phyloP scores from a whole-genome alignment of 2,888 invertebrate genomes.

The Tachina fera region DNA sequence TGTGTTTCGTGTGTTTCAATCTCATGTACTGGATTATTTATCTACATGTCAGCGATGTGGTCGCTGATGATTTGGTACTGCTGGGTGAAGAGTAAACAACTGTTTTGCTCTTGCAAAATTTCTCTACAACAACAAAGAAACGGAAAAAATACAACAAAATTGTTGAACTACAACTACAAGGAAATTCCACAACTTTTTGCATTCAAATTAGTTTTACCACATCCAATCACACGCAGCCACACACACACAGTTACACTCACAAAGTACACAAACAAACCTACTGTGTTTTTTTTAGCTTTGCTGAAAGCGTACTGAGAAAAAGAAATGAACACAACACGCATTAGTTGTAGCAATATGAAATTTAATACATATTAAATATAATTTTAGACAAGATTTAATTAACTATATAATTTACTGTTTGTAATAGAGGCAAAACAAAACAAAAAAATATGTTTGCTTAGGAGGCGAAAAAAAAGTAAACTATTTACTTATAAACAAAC shows the following conservation, averaged over 20 bases:
- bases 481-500: slow-evolving; percentile 60
- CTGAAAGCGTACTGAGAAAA: slow-evolving; percentile 30
- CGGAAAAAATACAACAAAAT: slow-evolving; percentile 16
- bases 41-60: slow-evolving; percentile 97
- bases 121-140: slow-evolving; percentile 44
- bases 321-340: slow-evolving; percentile 49
- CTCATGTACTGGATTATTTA: slow-evolving; percentile 99
- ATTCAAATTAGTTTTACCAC: slow-evolving; percentile 21
- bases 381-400: slow-evolving; percentile 60
- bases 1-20: slow-evolving; percentile 99
- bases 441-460: background rate
- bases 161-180: slow-evolving; percentile 31
- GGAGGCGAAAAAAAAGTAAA: slow-evolving; percentile 2
- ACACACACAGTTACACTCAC: background rate
- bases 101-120: slow-evolving; percentile 37
- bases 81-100: slow-evolving; percentile 87
- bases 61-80: slow-evolving; percentile 95
- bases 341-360: slow-evolving; percentile 71
- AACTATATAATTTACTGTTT: slow-evolving; percentile 65
- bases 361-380: slow-evolving; percentile 66
- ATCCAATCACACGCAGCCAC: background rate
- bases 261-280: background rate
- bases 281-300: background rate
- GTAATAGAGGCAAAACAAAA: slow-evolving; percentile 43
- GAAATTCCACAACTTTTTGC: slow-evolving; percentile 39